Evolutionary conservation across 2,888 invertebrate genomes (phyloP).

Genomic region (Ochlodes sylvanus): DNA sequence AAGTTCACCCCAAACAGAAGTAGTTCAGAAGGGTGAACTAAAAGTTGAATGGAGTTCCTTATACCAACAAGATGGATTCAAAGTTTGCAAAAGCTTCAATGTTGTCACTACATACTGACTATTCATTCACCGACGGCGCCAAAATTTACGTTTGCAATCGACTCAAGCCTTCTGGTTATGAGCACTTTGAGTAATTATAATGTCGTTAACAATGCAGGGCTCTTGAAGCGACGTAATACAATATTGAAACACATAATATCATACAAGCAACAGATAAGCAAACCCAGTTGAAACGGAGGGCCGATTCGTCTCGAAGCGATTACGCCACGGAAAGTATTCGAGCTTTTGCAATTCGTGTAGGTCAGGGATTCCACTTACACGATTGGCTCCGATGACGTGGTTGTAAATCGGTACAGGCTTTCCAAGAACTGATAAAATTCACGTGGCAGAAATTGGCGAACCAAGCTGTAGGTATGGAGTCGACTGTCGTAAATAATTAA

Average conservation of each 20-base stretch:
- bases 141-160: too few species aligned
- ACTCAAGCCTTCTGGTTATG: too few species aligned
- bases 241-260: conserved; percentile 29
- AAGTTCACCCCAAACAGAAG: too few species aligned
- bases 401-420: not conserved
- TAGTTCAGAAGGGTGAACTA: too few species aligned
- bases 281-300: conserved; percentile 26
- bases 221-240: conserved; percentile 31
- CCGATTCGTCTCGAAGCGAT: conserved; percentile 27
- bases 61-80: too few species aligned
- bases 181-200: too few species aligned
- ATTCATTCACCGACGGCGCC: too few species aligned
- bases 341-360: conserved; percentile 34
- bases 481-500: too few species aligned
- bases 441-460: not conserved
- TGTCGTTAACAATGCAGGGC: conserved; percentile 5
- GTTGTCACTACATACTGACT: too few species aligned
- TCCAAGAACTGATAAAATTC: conserved; percentile 4
- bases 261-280: conserved; percentile 31
- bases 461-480: too few species aligned
- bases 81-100: too few species aligned
- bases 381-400: conserved; percentile 9
- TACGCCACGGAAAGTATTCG: conserved; percentile 5
- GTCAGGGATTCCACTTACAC: conserved; percentile 27
- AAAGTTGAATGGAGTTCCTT: too few species aligned